Percentiles rank a stretch among this genome's conserved stretches.
Evolutionary conservation across 2,113 vertebrate species (phyloP).

Genomic region (Embiotoca jacksoni): DNA sequence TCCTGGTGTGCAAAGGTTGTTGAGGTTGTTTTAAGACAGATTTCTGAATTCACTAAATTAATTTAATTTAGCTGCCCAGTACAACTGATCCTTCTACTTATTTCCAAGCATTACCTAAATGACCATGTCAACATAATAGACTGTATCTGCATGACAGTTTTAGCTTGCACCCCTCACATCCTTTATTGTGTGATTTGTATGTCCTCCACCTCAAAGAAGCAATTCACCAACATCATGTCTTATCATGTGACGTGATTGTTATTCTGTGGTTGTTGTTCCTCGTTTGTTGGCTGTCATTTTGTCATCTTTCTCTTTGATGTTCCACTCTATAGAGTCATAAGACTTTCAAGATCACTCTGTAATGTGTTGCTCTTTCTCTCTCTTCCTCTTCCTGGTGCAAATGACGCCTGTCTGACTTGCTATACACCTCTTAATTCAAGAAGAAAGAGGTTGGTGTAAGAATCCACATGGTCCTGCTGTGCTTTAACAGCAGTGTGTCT

Average conservation of each 20-base stretch:
- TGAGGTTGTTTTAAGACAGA: neutral
- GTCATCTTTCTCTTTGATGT: constrained; percentile 25
- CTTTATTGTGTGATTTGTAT: constrained; percentile 1
- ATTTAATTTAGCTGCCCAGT: constrained; percentile 47
- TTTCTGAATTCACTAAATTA: neutral
- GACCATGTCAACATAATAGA: neutral
- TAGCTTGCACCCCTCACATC: neutral
- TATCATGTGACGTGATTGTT: constrained; percentile 5
- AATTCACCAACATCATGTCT: constrained; percentile 35
- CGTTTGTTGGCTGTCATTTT: constrained; percentile 58
- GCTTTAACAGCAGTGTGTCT: constrained; percentile 17
- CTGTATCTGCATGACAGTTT: constrained; percentile 10
- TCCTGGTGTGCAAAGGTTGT: neutral
- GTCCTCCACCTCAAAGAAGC: neutral
- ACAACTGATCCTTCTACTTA: neutral
- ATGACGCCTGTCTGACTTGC: constrained; percentile 88
- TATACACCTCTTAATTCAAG: constrained; percentile 90
- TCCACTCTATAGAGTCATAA: constrained; percentile 28
- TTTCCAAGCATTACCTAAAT: neutral
- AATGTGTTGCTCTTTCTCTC: constrained; percentile 75
- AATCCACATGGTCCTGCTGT: constrained; percentile 44
- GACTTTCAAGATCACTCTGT: constrained; percentile 60
- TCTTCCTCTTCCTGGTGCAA: constrained; percentile 73
- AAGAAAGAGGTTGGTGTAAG: constrained; percentile 94
- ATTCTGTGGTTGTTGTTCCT: neutral